Conservation (phyloP, 2,113 vertebrate species). For the Recurvirostra avosetta region DNA sequence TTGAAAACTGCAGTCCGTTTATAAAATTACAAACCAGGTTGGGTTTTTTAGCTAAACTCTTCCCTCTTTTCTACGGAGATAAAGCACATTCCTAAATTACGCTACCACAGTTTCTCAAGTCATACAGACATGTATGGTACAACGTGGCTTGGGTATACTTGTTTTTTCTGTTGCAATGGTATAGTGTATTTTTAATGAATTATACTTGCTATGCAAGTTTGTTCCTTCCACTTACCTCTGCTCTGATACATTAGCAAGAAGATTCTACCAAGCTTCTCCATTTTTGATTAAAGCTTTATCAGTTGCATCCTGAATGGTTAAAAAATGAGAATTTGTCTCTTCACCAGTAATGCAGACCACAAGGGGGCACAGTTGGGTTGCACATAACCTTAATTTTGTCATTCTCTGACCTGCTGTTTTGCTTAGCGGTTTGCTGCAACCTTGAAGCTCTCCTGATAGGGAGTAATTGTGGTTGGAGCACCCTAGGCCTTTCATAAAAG, state of each 20-base stretch:
- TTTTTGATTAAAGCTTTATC: background rate
- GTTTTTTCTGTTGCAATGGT: background rate
- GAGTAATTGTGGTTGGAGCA: background rate
- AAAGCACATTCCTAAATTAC: background rate
- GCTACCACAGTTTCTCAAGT: background rate
- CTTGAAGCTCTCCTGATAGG: background rate
- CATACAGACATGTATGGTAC: background rate
- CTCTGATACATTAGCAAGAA: background rate
- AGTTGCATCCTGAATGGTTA: background rate
- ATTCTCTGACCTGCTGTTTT: background rate
- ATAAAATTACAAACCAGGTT: background rate
- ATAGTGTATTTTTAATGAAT: background rate
- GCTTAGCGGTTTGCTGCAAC: background rate
- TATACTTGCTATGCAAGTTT: background rate
- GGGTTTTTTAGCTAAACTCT: background rate
- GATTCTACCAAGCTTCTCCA: background rate
- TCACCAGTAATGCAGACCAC: background rate
- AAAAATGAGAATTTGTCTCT: background rate
- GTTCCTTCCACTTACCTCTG: background rate
- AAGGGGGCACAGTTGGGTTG: constrained; percentile 8
- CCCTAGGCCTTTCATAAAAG: background rate
- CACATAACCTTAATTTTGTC: background rate
- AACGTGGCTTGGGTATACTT: background rate
- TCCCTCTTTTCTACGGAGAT: background rate
- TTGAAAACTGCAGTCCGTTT: background rate